Base-by-base conservation (phyloP, 2,113 vertebrate species). In the Eurystomus gularis region DNA sequence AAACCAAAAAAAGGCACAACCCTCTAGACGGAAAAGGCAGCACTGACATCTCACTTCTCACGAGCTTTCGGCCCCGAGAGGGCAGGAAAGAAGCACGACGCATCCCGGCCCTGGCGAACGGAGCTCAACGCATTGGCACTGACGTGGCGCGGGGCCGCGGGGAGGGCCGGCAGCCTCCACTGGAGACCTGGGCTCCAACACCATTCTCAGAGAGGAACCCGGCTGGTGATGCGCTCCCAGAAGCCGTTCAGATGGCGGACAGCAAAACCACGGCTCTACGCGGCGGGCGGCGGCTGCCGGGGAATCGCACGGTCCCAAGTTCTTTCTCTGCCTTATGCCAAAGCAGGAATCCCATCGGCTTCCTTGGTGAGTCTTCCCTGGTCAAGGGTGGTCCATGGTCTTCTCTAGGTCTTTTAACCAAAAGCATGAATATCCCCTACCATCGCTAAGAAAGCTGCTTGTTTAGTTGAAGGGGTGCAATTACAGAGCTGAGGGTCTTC, bases 1-100 rank as follows among this genome's bases (percentile, higher is more conserved):
- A 33, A 79, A 73, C n/a, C n/a, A 80, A 73, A 82, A 86, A 88
- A 96, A 97, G 94, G 93, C 94, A 97, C 93, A 94, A 86, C 90
- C 92, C 92, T 77, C 48, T 33, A 42, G 87, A 73, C 0, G 7
- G 66, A 62, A 83, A 96, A 97, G 96, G 95, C 95, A 95, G 85
- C 7, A n/a, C 88, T 87, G 86, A 94, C 89, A 83, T 78, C 79
- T 91, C 18, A 2, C 91, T 80, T 57, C 57, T 13, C 57, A 14
- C 33, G 14, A 65, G 82, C 83, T 79, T 29, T 23, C 52, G 58
- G 76, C 78, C 40, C 42, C 2, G 5, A 73, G 90, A 80, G 84
- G 86, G 86, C 39, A 39, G 83, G 93, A 57, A 54, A 58, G 12
- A 10, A 88, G 87, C 60, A 2, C 2, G 29, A 37, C 4, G 2